These are phyloP conservation scores for Seriola dumerili DNA, from an alignment of 2,113 vertebrate species.

Conservation along the genomic window DNA sequence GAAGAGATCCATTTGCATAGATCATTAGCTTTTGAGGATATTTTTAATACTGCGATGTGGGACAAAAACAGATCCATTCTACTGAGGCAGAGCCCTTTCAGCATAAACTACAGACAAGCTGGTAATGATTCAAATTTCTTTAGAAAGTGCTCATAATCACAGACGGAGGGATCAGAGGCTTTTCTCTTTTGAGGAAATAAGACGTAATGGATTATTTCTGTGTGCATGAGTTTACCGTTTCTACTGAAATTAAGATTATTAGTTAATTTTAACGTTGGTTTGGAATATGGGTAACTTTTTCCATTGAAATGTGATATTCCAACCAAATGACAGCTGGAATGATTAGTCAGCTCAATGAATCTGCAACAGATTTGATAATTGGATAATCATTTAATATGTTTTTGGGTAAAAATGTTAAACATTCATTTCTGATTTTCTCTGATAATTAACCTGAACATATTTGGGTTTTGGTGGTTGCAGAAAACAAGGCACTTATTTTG, in stretches of 20 bases:
- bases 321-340: background rate
- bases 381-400: background rate
- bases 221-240: background rate
- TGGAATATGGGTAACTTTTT: background rate
- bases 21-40: slow-evolving; percentile 79
- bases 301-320: background rate
- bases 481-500: background rate
- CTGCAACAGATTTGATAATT: background rate
- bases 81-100: slow-evolving; percentile 27
- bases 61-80: slow-evolving; percentile 63
- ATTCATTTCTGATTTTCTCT: background rate
- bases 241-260: background rate
- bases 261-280: background rate
- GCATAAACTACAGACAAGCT: slow-evolving; percentile 26
- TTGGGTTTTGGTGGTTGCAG: background rate
- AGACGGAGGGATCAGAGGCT: slow-evolving; percentile 9
- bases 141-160: background rate
- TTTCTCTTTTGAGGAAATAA: slow-evolving; percentile 23
- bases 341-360: no score
- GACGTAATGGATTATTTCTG: background rate
- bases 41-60: slow-evolving; percentile 71
- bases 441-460: background rate
- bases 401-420: background rate
- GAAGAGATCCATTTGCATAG: slow-evolving; percentile 73
- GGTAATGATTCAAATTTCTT: slow-evolving; percentile 40